Conservation (phyloP, 2,888 invertebrate genomes). For the Timema podura region DNA sequence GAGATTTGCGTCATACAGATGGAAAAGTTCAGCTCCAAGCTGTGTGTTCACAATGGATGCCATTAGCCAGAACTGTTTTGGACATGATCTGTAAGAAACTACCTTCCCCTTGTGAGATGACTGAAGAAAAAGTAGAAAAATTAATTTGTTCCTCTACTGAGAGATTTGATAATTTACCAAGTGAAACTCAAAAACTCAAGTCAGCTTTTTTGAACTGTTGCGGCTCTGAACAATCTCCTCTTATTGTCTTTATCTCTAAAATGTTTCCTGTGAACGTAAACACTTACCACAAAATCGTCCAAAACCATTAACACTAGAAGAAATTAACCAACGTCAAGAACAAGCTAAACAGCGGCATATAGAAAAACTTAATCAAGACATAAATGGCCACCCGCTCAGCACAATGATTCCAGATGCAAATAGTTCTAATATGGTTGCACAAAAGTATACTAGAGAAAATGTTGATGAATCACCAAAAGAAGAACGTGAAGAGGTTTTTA, state of each 20-base stretch:
- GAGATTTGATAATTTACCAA: slow-evolving; percentile 63
- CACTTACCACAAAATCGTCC: slow-evolving; percentile 75
- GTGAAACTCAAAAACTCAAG: slow-evolving; percentile 66
- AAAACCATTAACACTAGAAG: slow-evolving; percentile 69
- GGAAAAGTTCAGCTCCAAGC: slow-evolving; percentile 72
- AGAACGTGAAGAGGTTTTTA: slow-evolving; percentile 58
- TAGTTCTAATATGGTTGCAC: neutral
- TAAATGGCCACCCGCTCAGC: neutral
- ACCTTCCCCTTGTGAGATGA: slow-evolving; percentile 75
- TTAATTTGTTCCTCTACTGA: slow-evolving; percentile 70
- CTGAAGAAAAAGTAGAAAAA: slow-evolving; percentile 73
- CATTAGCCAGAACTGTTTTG: slow-evolving; percentile 77
- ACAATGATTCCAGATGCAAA: neutral
- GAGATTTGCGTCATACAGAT: slow-evolving; percentile 78
- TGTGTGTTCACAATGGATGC: slow-evolving; percentile 85
- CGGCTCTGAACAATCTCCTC: slow-evolving; percentile 57
- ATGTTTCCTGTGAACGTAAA: slow-evolving; percentile 79
- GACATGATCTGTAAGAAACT: slow-evolving; percentile 74
- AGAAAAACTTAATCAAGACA: slow-evolving; percentile 40
- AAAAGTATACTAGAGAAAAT: neutral
- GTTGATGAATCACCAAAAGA: slow-evolving; percentile 36
- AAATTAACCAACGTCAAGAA: slow-evolving; percentile 65
- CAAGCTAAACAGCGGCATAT: slow-evolving; percentile 62
- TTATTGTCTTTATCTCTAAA: slow-evolving; percentile 79
- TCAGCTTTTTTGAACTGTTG: slow-evolving; percentile 66